Percentiles rank a stretch among this genome's conserved stretches.
Evolutionary conservation across 2,888 invertebrate genomes (phyloP).

Genomic region (Cryptocephalus primarius): DNA sequence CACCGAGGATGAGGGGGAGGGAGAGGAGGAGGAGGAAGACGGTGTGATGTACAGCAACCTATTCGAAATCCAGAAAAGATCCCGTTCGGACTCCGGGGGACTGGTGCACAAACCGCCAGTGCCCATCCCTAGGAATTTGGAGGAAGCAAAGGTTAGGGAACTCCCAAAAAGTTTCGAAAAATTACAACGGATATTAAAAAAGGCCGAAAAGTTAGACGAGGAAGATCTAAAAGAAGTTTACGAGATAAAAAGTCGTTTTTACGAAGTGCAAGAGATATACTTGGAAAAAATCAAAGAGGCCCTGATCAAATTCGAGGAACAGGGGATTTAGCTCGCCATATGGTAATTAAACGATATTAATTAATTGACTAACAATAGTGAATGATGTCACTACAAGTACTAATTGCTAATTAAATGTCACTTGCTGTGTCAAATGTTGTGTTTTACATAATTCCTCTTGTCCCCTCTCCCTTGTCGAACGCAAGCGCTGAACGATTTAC

Average conservation of each 20-base stretch:
- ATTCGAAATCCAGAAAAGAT: too few relatives aligned
- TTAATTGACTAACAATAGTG: too few relatives aligned
- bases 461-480: too few relatives aligned
- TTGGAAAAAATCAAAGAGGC: conserved; percentile 7
- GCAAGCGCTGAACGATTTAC: too few relatives aligned
- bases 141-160: conserved; percentile 7
- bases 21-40: background rate
- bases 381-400: too few relatives aligned
- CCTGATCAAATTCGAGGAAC: conserved; percentile 1
- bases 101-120: conserved; percentile 2
- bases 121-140: conserved; percentile 8
- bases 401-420: too few relatives aligned
- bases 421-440: too few relatives aligned
- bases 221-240: conserved; percentile 5
- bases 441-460: too few relatives aligned
- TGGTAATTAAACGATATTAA: background rate
- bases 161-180: conserved; percentile 7
- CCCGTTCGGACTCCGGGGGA: too few relatives aligned
- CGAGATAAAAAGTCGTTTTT: conserved; percentile 6
- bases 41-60: background rate
- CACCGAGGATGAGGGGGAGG: too few relatives aligned
- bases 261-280: conserved; percentile 7
- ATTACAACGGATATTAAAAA: conserved; percentile 6
- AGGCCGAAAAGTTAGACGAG: background rate
- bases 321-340: conserved; percentile 1